Evolutionary conservation across 2,797 vertebrate species (phyloP).

Genomic region (Channallabes apus): DNA sequence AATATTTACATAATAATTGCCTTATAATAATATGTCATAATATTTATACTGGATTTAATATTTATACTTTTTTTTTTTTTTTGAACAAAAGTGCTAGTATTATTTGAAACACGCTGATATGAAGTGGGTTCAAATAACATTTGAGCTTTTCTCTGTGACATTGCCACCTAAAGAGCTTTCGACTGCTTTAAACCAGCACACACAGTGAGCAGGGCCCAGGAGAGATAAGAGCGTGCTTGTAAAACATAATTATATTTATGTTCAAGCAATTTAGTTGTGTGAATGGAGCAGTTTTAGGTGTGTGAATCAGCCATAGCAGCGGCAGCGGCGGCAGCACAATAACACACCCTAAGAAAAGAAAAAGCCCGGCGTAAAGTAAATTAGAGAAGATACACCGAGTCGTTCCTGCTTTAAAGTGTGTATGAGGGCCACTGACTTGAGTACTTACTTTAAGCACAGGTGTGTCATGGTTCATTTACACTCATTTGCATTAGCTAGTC

Average conservation of each 20-base stretch:
- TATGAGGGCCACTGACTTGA: neutral
- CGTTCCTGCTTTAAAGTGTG: neutral
- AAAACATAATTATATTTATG: slow-evolving; percentile 79
- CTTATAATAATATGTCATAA: neutral
- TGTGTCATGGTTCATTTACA: neutral
- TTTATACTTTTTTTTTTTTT: too few relatives aligned
- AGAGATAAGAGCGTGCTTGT: slow-evolving; percentile 74
- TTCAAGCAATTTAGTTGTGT: slow-evolving; percentile 62
- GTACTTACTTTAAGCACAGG: neutral
- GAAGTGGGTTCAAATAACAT: neutral
- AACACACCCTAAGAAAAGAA: neutral
- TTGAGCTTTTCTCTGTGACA: slow-evolving; percentile 3
- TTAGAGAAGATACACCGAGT: neutral
- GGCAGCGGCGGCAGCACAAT: neutral
- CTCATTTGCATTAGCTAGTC: neutral
- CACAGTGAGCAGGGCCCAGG: slow-evolving; percentile 61
- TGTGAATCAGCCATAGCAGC: slow-evolving; percentile 70
- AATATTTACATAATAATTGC: neutral
- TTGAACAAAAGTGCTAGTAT: neutral
- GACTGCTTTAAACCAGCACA: slow-evolving; percentile 58
- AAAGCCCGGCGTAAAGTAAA: neutral
- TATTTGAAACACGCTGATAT: neutral
- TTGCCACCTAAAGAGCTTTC: slow-evolving; percentile 56
- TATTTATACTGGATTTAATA: neutral
- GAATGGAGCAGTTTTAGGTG: slow-evolving; percentile 76